A percentile compares a stretch with the other conserved stretches of the same genome.
These are phyloP conservation scores for Microtus pennsylvanicus DNA, from an alignment of 2,113 vertebrate species.

Conservation along the genomic window DNA sequence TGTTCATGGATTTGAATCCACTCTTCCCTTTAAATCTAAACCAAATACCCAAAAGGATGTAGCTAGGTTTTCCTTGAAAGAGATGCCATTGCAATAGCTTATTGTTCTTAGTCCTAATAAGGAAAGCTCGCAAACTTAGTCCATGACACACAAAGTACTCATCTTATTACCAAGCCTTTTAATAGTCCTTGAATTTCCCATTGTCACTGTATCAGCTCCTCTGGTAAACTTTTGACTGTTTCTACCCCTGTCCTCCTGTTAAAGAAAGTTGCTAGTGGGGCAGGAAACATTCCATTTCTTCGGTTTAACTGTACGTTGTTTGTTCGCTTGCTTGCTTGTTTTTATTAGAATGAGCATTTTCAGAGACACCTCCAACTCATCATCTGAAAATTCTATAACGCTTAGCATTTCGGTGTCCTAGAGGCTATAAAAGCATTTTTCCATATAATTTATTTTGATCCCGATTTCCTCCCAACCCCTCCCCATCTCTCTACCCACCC, in stretches of 20 bases:
- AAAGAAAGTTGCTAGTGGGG: neutral
- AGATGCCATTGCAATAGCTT: neutral
- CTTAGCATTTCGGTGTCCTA: neutral
- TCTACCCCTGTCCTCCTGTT: neutral
- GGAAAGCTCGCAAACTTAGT: neutral
- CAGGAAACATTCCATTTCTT: neutral
- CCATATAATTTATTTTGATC: neutral
- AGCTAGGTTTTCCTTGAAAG: neutral
- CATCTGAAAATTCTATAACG: neutral
- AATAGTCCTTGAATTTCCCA: neutral
- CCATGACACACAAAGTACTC: neutral
- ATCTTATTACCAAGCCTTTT: neutral
- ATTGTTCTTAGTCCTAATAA: neutral
- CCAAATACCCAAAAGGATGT: neutral
- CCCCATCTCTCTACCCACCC: neutral
- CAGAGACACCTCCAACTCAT: neutral
- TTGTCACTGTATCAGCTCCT: neutral
- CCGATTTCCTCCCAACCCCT: neutral
- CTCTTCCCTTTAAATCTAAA: neutral
- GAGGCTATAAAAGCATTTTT: neutral
- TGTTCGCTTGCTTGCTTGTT: neutral
- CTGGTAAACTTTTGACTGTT: constrained; percentile 35
- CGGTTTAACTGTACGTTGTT: neutral
- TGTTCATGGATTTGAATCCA: neutral
- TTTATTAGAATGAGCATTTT: constrained; percentile 10